These are phyloP conservation scores for Pheosia gnoma DNA, from an alignment of 2,888 invertebrate species.

Conservation along the genomic window DNA sequence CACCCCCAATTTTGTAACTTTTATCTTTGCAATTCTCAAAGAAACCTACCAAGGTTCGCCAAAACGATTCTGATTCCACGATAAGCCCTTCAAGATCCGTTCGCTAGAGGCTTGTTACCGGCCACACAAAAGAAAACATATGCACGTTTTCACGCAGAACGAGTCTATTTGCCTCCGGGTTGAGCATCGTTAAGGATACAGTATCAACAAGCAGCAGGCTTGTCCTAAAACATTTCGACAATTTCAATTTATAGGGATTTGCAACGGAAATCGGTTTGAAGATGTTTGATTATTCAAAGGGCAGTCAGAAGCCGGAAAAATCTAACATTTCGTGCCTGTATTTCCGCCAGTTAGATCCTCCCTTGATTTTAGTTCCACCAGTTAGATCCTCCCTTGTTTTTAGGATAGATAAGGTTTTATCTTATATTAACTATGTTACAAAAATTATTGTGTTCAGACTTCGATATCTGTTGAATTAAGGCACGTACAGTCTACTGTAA, in stretches of 20 bases:
- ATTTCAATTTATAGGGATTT: constrained; percentile 24
- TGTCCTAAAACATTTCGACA: constrained; percentile 22
- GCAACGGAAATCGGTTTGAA: constrained; percentile 2
- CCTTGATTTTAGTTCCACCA: no score
- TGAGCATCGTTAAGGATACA: constrained; percentile 31
- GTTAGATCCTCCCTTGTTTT: no score
- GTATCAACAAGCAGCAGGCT: constrained; percentile 23
- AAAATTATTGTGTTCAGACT: no score
- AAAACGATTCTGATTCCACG: constrained; percentile 33
- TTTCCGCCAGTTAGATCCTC: no score
- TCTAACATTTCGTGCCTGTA: no score
- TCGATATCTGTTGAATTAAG: no score
- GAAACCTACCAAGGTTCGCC: constrained; percentile 29
- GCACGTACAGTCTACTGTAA: no score
- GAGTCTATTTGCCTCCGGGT: constrained; percentile 32
- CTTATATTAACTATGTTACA: no score
- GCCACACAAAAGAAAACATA: constrained; percentile 34
- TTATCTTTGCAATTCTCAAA: constrained; percentile 19
- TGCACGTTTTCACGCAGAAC: constrained; percentile 29
- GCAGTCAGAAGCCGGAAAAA: no score
- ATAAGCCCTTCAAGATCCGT: constrained; percentile 27
- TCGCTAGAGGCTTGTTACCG: constrained; percentile 22
- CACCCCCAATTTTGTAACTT: constrained; percentile 2
- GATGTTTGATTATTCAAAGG: constrained; percentile 2
- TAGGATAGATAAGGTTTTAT: no score